These are phyloP conservation scores for Electrophaes corylata DNA, from an alignment of 2,888 invertebrate genomes.

Conservation along the genomic window DNA sequence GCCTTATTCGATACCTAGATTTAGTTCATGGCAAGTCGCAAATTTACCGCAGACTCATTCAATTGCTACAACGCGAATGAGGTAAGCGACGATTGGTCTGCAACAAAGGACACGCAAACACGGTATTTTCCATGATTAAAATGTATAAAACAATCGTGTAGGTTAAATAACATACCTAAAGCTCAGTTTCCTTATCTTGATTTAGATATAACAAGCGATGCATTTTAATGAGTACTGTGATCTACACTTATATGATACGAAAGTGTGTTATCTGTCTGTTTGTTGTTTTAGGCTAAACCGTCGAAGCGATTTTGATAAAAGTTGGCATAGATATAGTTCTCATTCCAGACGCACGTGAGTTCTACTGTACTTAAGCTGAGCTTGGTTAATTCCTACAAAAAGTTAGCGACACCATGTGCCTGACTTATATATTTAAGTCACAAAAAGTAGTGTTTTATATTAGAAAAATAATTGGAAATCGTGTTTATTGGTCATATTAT, in stretches of 20 bases:
- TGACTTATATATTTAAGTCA: no score
- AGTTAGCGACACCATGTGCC: no score
- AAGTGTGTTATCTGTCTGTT: not conserved
- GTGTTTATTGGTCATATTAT: no score
- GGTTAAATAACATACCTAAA: slow-evolving; percentile 24
- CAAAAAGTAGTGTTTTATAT: no score
- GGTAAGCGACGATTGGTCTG: slow-evolving; percentile 28
- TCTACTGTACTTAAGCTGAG: no score
- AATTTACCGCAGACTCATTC: slow-evolving; percentile 21
- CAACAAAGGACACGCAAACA: slow-evolving; percentile 22
- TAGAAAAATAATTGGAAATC: no score
- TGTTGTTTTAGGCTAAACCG: not conserved
- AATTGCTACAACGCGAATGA: slow-evolving; percentile 28
- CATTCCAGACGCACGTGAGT: not conserved
- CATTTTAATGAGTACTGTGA: slow-evolving; percentile 33
- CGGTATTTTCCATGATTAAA: slow-evolving; percentile 27
- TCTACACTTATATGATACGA: not conserved
- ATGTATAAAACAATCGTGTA: slow-evolving; percentile 23
- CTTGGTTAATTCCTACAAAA: no score
- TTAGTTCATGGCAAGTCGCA: slow-evolving; percentile 21
- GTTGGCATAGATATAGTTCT: not conserved
- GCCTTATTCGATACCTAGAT: slow-evolving; percentile 16
- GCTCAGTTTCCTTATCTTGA: slow-evolving; percentile 42
- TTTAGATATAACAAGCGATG: slow-evolving; percentile 41
- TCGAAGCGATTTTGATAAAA: not conserved